Percentiles rank a stretch among this genome's conserved stretches.
Evolutionary conservation across 2,888 invertebrate genomes (phyloP).

Genomic region (Drosophila kanekoi): DNA sequence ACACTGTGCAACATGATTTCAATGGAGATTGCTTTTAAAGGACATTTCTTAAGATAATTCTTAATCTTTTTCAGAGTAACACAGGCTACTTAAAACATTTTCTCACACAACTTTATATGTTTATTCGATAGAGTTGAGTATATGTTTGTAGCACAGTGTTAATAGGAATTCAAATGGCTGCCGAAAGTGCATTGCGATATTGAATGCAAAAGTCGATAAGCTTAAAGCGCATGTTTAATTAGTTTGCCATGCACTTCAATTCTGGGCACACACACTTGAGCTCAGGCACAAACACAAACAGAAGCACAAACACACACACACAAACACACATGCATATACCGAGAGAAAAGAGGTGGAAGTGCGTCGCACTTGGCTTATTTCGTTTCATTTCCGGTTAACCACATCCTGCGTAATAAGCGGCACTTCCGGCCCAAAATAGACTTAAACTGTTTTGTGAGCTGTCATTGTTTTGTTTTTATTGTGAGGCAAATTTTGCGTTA

Average conservation of each 20-base stretch:
- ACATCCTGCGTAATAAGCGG: constrained; percentile 81
- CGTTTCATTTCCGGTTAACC: constrained; percentile 81
- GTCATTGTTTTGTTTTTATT: constrained; percentile 77
- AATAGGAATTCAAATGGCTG: constrained; percentile 1
- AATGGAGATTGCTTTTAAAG: no score
- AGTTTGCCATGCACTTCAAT: constrained; percentile 55
- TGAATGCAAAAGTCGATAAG: constrained; percentile 38
- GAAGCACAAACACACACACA: background rate
- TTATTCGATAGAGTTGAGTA: background rate
- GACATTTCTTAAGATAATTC: no score
- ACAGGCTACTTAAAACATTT: no score
- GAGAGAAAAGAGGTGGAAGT: constrained; percentile 15
- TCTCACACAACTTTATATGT: background rate
- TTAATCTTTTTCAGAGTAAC: no score
- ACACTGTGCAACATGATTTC: constrained; percentile 52
- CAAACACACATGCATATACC: constrained; percentile 11
- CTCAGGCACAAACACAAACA: constrained; percentile 17
- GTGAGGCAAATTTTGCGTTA: constrained; percentile 68
- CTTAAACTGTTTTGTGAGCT: constrained; percentile 75
- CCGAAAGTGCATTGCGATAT: constrained; percentile 21
- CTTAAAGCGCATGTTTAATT: constrained; percentile 63
- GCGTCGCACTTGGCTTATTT: constrained; percentile 78
- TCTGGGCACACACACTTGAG: constrained; percentile 12
- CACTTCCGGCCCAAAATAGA: constrained; percentile 71
- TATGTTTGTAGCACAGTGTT: constrained; percentile 15